These are phyloP conservation scores for Heliconius hermathena DNA, from an alignment of 1,140 invertebrate species.

Conservation along the genomic window DNA sequence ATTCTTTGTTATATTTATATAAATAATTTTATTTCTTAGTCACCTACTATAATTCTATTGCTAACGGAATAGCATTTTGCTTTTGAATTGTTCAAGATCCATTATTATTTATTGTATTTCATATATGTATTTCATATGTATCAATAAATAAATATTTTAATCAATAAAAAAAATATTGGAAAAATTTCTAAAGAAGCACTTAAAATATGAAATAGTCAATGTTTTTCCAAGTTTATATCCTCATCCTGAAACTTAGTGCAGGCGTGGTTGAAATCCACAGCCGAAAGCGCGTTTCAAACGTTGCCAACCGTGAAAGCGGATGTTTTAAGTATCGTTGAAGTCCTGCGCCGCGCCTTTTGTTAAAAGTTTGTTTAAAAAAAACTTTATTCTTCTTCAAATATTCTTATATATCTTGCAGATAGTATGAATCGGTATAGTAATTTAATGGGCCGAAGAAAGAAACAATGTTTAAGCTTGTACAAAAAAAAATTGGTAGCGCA, in stretches of 20 bases:
- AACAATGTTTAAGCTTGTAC: too few species aligned
- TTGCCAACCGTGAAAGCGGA: slow-evolving; percentile 23
- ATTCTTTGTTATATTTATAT: background rate
- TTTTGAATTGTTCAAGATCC: too few species aligned
- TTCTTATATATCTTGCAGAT: background rate
- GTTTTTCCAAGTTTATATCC: background rate
- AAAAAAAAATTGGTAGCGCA: too few species aligned
- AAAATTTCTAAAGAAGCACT: background rate
- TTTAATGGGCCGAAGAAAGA: background rate
- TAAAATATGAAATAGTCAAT: background rate
- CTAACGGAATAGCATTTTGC: too few species aligned
- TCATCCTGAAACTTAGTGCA: background rate
- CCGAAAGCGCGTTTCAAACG: slow-evolving; percentile 21
- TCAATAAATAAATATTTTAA: background rate
- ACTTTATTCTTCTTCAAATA: slow-evolving; percentile 14
- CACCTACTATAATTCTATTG: background rate
- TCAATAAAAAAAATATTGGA: background rate
- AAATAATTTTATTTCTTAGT: background rate
- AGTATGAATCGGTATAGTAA: background rate
- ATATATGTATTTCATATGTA: background rate
- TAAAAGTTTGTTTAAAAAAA: slow-evolving; percentile 19
- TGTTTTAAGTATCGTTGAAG: slow-evolving; percentile 18
- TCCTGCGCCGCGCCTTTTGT: slow-evolving; percentile 22
- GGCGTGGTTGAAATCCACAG: background rate
- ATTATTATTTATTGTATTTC: background rate